These are phyloP conservation scores for Brachyopa scutellaris DNA, from an alignment of 2,888 invertebrate species.

Conservation along the genomic window DNA sequence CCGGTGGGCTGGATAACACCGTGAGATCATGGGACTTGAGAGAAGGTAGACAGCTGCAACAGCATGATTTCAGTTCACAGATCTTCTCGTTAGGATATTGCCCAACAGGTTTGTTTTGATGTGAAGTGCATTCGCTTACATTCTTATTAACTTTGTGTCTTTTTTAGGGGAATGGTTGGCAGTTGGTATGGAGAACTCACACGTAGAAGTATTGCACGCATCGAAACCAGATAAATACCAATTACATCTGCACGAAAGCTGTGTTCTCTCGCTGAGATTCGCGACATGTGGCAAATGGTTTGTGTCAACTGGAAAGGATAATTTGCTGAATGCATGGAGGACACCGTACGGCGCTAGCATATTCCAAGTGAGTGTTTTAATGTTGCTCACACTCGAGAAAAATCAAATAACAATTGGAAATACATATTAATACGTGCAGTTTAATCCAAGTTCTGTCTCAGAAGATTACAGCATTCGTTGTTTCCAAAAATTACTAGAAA, in stretches of 20 bases:
- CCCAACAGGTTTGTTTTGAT: slow-evolving; percentile 86
- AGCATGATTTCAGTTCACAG: slow-evolving; percentile 97
- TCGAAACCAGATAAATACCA: slow-evolving; percentile 97
- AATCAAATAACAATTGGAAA: too few species aligned
- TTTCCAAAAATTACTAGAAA: too few species aligned
- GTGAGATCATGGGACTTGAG: slow-evolving; percentile 98
- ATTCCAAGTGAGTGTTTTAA: slow-evolving; percentile 95
- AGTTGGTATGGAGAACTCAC: slow-evolving; percentile 99
- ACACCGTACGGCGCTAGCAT: slow-evolving; percentile 99
- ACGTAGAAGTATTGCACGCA: slow-evolving; percentile 96
- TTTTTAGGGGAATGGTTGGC: slow-evolving; percentile 94
- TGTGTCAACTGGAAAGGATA: slow-evolving; percentile 99
- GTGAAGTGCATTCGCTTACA: slow-evolving; percentile 90
- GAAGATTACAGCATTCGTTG: too few species aligned
- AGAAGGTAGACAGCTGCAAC: slow-evolving; percentile 95
- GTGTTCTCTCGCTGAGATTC: slow-evolving; percentile 97
- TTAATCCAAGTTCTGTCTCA: too few species aligned
- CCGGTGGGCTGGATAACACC: slow-evolving; percentile 97
- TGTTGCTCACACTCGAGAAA: too few species aligned
- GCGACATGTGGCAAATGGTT: slow-evolving; percentile 99
- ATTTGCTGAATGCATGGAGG: slow-evolving; percentile 97
- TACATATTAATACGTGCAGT: too few species aligned
- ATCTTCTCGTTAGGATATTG: slow-evolving; percentile 94
- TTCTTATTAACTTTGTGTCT: slow-evolving; percentile 81
- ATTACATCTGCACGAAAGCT: slow-evolving; percentile 97